phyloP scores from a whole-genome alignment of 2,113 vertebrate genomes.

The Anthoscopus minutus region DNA sequence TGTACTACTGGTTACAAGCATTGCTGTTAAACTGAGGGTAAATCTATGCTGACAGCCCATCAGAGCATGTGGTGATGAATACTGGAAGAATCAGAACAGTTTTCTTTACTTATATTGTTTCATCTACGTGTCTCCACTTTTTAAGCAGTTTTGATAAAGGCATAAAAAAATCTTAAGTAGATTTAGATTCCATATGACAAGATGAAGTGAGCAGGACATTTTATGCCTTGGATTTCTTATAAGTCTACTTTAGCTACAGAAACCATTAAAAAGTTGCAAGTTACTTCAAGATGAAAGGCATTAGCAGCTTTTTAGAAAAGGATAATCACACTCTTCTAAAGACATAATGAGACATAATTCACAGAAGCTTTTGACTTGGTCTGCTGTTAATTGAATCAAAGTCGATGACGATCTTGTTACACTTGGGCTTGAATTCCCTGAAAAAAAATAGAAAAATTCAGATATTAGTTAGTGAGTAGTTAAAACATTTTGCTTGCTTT shows the following conservation, averaged over 20 bases:
- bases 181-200: slow-evolving; percentile 17
- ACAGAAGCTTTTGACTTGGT: slow-evolving; percentile 64
- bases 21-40: neutral
- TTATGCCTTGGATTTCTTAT: slow-evolving; percentile 20
- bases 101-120: neutral
- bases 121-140: neutral
- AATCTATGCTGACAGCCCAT: neutral
- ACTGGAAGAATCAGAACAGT: neutral
- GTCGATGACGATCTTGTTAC: slow-evolving; percentile 80
- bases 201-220: neutral
- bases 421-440: slow-evolving; percentile 82
- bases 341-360: slow-evolving; percentile 59
- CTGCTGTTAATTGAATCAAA: slow-evolving; percentile 82
- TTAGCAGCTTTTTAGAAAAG: slow-evolving; percentile 56
- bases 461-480: slow-evolving; percentile 25
- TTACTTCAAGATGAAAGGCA: slow-evolving; percentile 67
- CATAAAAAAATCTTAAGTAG: neutral
- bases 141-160: neutral
- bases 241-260: slow-evolving; percentile 15
- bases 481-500: slow-evolving; percentile 66
- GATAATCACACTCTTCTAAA: slow-evolving; percentile 52
- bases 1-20: neutral
- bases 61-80: neutral
- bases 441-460: slow-evolving; percentile 2
- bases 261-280: slow-evolving; percentile 60